Evolutionary conservation across 2,113 vertebrate species (phyloP).

Genomic region (Microtus ochrogaster): DNA sequence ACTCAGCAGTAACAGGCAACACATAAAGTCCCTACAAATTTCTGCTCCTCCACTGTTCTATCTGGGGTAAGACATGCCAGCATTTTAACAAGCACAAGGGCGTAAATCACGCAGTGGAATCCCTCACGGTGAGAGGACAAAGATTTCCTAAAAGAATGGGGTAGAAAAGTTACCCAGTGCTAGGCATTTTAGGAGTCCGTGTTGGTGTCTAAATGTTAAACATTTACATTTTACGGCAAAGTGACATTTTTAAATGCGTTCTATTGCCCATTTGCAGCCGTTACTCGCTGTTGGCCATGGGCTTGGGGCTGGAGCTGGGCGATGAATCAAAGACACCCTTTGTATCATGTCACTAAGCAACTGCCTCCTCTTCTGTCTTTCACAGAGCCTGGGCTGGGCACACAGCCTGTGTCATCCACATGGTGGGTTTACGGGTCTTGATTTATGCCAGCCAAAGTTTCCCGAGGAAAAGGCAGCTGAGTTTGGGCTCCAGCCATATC

Average conservation of each 20-base stretch:
- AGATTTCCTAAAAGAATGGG: constrained; percentile 67
- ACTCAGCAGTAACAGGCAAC: constrained; percentile 64
- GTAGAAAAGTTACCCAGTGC: neutral
- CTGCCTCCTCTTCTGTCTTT: constrained; percentile 71
- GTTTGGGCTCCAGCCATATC: constrained; percentile 56
- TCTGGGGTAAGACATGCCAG: constrained; percentile 49
- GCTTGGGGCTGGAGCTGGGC: constrained; percentile 68
- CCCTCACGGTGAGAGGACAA: constrained; percentile 57
- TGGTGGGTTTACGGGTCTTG: constrained; percentile 74
- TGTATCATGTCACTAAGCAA: constrained; percentile 83
- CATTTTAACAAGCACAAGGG: constrained; percentile 17
- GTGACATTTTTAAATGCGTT: constrained; percentile 72
- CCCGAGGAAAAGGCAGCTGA: constrained; percentile 66
- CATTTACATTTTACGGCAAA: constrained; percentile 69
- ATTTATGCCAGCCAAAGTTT: constrained; percentile 71
- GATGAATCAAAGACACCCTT: constrained; percentile 78
- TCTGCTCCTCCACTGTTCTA: constrained; percentile 20
- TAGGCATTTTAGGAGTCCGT: constrained; percentile 58
- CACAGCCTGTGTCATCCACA: constrained; percentile 76
- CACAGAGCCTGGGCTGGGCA: constrained; percentile 66
- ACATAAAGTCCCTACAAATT: neutral
- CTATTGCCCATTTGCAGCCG: constrained; percentile 74
- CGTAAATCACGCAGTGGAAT: constrained; percentile 45
- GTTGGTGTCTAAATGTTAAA: constrained; percentile 72
- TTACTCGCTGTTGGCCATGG: constrained; percentile 61